Evolutionary conservation across 2,888 invertebrate genomes (phyloP), one percentile per base, ranked within the genome.

Genomic region (Drosophila neonasuta): DNA sequence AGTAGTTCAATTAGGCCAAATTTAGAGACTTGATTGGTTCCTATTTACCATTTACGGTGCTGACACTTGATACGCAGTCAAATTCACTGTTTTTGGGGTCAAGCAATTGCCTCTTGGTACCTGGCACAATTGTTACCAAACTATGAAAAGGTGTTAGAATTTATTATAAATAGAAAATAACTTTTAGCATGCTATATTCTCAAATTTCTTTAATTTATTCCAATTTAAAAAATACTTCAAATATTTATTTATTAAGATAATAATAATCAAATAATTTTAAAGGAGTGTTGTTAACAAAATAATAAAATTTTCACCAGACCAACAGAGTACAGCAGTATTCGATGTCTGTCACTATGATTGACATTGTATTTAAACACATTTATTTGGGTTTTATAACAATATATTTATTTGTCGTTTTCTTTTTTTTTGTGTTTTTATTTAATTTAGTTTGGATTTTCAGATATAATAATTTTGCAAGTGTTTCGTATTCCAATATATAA

Each of bases 341-440:
- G 24, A 24, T 24, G 6, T 24, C 24, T 24, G 24, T 24, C 24
- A 24, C 24, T 24, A 6, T 24, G 24, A 24, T 24, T 5, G 24
- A 5, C 24, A 24, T 6, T 24, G 6, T 24, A 66, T 6, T 24
- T 24, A 66, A 51, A 61, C 10, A 58, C 36, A 44, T 1, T n/a
- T 1, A 9, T 2, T 51, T 70, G 67, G 69, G 63, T 81, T 80
- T 77, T 84, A 84, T 84, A 80, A 80, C 84, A 80, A 84, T 84
- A 79, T 80, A 74, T 83, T 78, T 83, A 83, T 80, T 82, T 81
- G 58, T 78, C 62, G 56, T 77, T 74, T 71, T 65, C 49, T n/a
- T 70, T 68, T 51, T 65, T 51, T 48, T 49, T 52, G 24, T 44
- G 39, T 59, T 11, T 39, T 32, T 51, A 60, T 66, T 55, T 55